Evolutionary conservation across 2,113 vertebrate species (phyloP).

Genomic region (Nothobranchius furzeri): DNA sequence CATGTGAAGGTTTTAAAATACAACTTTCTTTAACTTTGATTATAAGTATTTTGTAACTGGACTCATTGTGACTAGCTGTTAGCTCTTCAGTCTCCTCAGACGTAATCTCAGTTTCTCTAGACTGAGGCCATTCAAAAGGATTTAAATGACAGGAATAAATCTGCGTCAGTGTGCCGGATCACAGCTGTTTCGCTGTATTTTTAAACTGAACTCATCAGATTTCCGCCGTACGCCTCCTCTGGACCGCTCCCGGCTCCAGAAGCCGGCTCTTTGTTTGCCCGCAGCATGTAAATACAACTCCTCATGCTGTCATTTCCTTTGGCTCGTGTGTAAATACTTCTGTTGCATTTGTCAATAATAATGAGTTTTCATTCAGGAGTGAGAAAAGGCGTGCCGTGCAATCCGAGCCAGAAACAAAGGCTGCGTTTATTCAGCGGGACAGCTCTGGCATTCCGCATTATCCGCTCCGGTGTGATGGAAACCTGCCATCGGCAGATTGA

Average conservation of each 20-base stretch:
- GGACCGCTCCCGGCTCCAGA: background rate
- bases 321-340: constrained; percentile 4
- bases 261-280: background rate
- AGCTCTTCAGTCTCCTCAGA: no score
- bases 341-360: constrained; percentile 10
- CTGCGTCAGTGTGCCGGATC: no score
- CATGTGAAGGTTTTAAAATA: no score
- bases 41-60: no score
- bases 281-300: background rate
- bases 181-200: no score
- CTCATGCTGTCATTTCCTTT: background rate
- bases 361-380: constrained; percentile 5
- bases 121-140: no score
- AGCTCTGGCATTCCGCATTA: constrained; percentile 8
- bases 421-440: constrained; percentile 8
- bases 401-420: constrained; percentile 23
- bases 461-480: constrained; percentile 45
- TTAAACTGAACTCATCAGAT: background rate
- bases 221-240: background rate
- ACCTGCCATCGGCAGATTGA: constrained; percentile 50
- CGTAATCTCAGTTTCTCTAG: no score
- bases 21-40: no score
- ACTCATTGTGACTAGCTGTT: no score
- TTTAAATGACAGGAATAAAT: no score
- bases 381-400: constrained; percentile 12